These are phyloP conservation scores for Gerris lacustris DNA, from an alignment of 2,888 invertebrate species.

Conservation along the genomic window DNA sequence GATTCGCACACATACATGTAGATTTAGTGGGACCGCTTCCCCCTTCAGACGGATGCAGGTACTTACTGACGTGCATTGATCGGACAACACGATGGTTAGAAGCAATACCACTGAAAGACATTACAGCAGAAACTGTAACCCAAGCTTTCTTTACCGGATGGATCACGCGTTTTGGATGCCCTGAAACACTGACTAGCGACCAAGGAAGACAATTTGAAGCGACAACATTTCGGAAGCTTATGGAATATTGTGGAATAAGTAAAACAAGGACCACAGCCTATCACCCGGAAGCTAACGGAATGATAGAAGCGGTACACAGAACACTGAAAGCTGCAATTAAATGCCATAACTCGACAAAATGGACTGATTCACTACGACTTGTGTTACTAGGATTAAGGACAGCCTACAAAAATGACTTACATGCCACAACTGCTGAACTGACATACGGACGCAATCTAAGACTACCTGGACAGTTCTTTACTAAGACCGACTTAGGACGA, in stretches of 20 bases:
- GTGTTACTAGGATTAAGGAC: slow-evolving; percentile 18
- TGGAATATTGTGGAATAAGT: slow-evolving; percentile 10
- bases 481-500: background rate
- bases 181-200: slow-evolving; percentile 34
- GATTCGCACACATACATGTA: slow-evolving; percentile 35
- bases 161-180: slow-evolving; percentile 38
- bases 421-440: slow-evolving; percentile 15
- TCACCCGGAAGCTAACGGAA: slow-evolving; percentile 20
- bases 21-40: slow-evolving; percentile 32
- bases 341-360: slow-evolving; percentile 11
- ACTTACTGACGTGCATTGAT: slow-evolving; percentile 35
- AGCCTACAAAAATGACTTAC: slow-evolving; percentile 12
- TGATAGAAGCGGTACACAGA: slow-evolving; percentile 18
- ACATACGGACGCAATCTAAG: slow-evolving; percentile 15
- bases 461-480: slow-evolving; percentile 11
- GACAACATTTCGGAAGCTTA: slow-evolving; percentile 29
- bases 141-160: slow-evolving; percentile 20
- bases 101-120: slow-evolving; percentile 34
- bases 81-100: slow-evolving; percentile 36
- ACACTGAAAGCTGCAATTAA: slow-evolving; percentile 16
- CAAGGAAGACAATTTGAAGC: slow-evolving; percentile 36
- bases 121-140: slow-evolving; percentile 35
- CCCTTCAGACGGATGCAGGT: slow-evolving; percentile 26
- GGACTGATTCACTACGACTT: slow-evolving; percentile 13
- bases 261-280: slow-evolving; percentile 16